phyloP scores from a whole-genome alignment of 1,140 invertebrate genomes.

The Ptiloglossa arizonensis region DNA sequence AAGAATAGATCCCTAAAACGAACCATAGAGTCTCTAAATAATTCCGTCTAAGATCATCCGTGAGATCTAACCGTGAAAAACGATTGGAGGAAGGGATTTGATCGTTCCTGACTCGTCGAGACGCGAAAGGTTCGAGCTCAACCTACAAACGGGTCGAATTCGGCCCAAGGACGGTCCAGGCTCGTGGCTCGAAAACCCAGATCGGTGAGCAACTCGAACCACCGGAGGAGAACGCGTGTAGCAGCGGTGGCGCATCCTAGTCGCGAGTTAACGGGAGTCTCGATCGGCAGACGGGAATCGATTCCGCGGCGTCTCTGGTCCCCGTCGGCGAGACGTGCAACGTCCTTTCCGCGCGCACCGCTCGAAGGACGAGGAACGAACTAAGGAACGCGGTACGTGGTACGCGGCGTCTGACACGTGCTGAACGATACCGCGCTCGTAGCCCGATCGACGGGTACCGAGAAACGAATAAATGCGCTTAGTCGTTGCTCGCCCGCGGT shows the following conservation, averaged over 20 bases:
- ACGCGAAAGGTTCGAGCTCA: no score
- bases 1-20: no score
- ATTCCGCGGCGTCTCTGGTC: not conserved
- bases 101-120: no score
- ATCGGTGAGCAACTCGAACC: no score
- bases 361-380: conserved; percentile 3
- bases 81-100: no score
- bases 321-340: not conserved
- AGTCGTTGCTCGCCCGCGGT: not conserved
- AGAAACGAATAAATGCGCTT: conserved; percentile 2
- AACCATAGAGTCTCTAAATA: no score
- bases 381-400: not conserved
- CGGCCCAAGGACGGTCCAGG: no score
- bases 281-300: conserved; percentile 23
- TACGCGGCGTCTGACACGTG: conserved; percentile 10
- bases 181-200: no score
- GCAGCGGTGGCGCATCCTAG: not conserved
- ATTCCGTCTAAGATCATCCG: no score
- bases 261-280: conserved; percentile 15
- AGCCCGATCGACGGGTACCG: not conserved
- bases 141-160: no score
- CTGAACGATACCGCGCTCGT: conserved; percentile 19
- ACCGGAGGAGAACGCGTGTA: no score
- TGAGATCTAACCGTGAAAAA: no score
- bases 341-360: conserved; percentile 11